These are phyloP conservation scores for Empidonax traillii DNA, from an alignment of 2,113 vertebrate genomes.

Conservation along the genomic window DNA sequence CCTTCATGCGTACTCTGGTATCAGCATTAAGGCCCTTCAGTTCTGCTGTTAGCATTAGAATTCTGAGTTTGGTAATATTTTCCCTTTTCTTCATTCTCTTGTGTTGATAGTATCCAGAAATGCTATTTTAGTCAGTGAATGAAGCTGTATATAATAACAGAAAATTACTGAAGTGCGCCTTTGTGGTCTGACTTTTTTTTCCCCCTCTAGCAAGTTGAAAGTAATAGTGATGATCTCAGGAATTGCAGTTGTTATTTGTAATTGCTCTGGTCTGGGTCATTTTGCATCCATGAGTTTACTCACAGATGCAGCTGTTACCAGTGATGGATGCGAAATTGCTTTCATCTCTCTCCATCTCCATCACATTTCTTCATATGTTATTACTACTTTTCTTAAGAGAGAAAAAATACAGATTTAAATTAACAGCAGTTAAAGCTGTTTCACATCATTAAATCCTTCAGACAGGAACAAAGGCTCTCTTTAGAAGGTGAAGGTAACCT, in stretches of 20 bases:
- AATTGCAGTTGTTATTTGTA: not conserved
- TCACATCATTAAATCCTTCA: not conserved
- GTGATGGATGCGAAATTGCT: not conserved
- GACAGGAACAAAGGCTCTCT: not conserved
- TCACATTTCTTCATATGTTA: not conserved
- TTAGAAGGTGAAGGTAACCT: not conserved
- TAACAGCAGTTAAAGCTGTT: not conserved
- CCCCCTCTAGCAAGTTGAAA: not conserved
- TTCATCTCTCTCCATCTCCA: not conserved
- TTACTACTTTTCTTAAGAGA: not conserved
- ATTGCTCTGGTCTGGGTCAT: not conserved
- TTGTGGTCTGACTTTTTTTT: not conserved
- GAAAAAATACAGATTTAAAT: constrained; percentile 2
- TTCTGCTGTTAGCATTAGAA: not conserved
- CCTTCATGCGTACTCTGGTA: not conserved
- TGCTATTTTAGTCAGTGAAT: not conserved
- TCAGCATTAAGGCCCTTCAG: not conserved
- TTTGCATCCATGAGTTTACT: not conserved
- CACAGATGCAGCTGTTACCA: not conserved
- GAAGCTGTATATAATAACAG: constrained; percentile 6
- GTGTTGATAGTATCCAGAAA: not conserved
- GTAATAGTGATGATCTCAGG: not conserved
- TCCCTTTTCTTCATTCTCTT: not conserved
- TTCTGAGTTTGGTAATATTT: not conserved
- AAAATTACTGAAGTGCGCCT: constrained; percentile 21